These are phyloP conservation scores for Aplochiton taeniatus DNA, from an alignment of 2,797 vertebrate genomes.

Conservation along the genomic window DNA sequence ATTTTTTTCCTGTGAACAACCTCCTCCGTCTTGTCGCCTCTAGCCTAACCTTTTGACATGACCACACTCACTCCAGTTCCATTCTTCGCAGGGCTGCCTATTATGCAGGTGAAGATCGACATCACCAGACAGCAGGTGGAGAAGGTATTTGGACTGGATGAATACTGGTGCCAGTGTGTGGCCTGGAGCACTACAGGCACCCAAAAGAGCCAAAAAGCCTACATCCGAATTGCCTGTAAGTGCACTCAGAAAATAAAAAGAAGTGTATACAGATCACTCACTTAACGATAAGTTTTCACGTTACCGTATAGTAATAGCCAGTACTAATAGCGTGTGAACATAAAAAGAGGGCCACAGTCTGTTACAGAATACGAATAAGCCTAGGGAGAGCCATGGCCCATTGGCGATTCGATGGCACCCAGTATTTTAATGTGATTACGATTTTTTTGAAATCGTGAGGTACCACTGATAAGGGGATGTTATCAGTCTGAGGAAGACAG, in stretches of 20 bases:
- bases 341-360: neutral
- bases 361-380: slow-evolving; percentile 36
- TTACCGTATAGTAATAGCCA: too few species aligned
- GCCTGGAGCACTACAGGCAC: slow-evolving; percentile 98
- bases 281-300: too few species aligned
- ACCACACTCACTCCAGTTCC: too few species aligned
- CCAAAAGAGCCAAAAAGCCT: slow-evolving; percentile 97
- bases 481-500: slow-evolving; percentile 15
- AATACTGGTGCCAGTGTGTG: slow-evolving; percentile 99
- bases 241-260: slow-evolving; percentile 30
- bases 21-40: too few species aligned
- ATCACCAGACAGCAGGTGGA: slow-evolving; percentile 98
- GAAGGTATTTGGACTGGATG: slow-evolving; percentile 95
- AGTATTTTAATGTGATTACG: slow-evolving; percentile 57
- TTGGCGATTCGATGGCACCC: slow-evolving; percentile 47
- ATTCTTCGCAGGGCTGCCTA: slow-evolving; percentile 80
- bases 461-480: slow-evolving; percentile 31
- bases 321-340: too few species aligned
- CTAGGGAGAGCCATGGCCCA: slow-evolving; percentile 53
- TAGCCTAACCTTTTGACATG: too few species aligned
- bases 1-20: too few species aligned
- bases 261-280: too few species aligned
- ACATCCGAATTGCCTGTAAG: slow-evolving; percentile 95
- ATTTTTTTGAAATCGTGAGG: slow-evolving; percentile 45
- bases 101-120: slow-evolving; percentile 96